Evolutionary conservation across 2,888 invertebrate species (phyloP).

Genomic region (Dryadula phaetusa): DNA sequence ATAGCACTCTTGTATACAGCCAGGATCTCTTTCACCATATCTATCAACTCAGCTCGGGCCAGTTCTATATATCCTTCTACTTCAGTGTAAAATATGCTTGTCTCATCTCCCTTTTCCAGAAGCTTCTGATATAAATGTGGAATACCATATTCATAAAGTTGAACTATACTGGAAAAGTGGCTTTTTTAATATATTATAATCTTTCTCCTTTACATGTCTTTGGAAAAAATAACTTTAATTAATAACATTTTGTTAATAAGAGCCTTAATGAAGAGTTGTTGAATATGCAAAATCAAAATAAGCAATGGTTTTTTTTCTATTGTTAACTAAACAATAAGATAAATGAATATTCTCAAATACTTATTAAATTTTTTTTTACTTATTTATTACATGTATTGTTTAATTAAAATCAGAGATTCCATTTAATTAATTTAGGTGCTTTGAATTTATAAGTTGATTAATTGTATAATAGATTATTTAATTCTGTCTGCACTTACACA

Average conservation of each 20-base stretch:
- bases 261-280: not conserved
- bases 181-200: constrained; percentile 24
- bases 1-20: constrained; percentile 72
- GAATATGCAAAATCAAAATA: no score
- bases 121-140: constrained; percentile 88
- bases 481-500: no score
- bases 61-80: constrained; percentile 75
- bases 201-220: not conserved
- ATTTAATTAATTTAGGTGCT: no score
- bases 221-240: not conserved
- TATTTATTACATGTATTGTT: no score
- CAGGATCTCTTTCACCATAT: constrained; percentile 71
- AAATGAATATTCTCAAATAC: no score
- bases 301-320: no score
- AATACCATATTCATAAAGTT: constrained; percentile 90
- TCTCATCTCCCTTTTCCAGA: constrained; percentile 72
- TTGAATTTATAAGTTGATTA: no score
- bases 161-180: constrained; percentile 86
- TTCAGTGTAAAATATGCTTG: constrained; percentile 63
- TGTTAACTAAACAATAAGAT: no score
- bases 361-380: no score
- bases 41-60: constrained; percentile 75
- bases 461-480: no score
- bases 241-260: not conserved
- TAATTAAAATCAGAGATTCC: no score